A percentile compares a stretch with the other conserved stretches of the same genome.
Conservation (phyloP, 1,140 invertebrate genomes). For the Paraescarpia echinospica region DNA sequence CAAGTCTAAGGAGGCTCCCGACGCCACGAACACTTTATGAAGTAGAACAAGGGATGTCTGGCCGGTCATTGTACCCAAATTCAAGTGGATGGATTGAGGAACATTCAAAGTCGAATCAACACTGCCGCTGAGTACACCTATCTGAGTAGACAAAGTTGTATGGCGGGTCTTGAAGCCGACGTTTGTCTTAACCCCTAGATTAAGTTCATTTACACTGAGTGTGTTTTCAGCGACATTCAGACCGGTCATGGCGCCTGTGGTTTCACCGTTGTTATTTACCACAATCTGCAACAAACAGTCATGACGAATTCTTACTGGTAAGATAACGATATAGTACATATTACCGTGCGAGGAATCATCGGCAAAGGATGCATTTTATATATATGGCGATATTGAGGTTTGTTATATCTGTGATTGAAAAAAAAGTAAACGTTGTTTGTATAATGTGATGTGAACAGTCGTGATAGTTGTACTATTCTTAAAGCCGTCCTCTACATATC, state of each 20-base stretch:
- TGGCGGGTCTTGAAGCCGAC: not conserved
- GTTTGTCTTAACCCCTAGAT: not conserved
- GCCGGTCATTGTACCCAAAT: not conserved
- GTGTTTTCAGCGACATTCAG: constrained; percentile 31
- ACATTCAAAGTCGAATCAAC: not conserved
- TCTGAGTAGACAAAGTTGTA: not conserved
- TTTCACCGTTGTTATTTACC: constrained; percentile 28
- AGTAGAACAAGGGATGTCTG: not conserved
- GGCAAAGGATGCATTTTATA: no score
- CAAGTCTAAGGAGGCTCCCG: not conserved
- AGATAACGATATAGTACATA: not conserved
- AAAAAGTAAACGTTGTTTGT: no score
- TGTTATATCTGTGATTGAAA: no score
- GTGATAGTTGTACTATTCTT: no score
- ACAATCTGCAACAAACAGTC: constrained; percentile 22
- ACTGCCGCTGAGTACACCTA: not conserved
- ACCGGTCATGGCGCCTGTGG: constrained; percentile 30
- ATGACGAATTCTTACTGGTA: not conserved
- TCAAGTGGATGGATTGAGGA: not conserved
- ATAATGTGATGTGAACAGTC: no score
- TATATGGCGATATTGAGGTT: no score
- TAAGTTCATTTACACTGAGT: not conserved
- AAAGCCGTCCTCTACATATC: no score
- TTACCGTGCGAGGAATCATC: no score
- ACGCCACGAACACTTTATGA: not conserved